These are phyloP conservation scores for Drosophila parabipectinata DNA, from an alignment of 1,140 invertebrate genomes.

Conservation along the genomic window DNA sequence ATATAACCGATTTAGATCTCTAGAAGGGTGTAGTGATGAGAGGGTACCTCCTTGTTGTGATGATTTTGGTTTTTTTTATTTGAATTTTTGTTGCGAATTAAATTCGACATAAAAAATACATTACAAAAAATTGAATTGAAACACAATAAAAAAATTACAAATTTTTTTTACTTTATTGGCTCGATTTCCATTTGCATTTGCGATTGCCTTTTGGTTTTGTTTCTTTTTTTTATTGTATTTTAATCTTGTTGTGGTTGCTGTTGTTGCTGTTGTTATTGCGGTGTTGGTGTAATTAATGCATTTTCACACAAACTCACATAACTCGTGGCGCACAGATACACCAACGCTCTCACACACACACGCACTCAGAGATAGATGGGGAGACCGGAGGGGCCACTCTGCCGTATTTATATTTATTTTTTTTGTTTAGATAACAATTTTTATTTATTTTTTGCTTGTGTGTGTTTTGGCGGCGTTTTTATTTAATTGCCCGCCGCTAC, in stretches of 20 bases:
- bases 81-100: slow-evolving; percentile 51
- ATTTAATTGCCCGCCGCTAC: slow-evolving; percentile 40
- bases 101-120: slow-evolving; percentile 61
- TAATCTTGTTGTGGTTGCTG: slow-evolving; percentile 25
- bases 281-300: slow-evolving; percentile 75
- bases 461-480: slow-evolving; percentile 78
- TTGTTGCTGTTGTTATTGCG: slow-evolving; percentile 22
- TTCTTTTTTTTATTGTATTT: slow-evolving; percentile 45
- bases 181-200: slow-evolving; percentile 50
- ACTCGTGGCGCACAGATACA: slow-evolving; percentile 46
- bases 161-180: slow-evolving; percentile 55
- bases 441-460: slow-evolving; percentile 47
- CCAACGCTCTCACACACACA: slow-evolving; percentile 25
- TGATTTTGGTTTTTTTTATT: slow-evolving; percentile 2
- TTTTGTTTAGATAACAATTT: slow-evolving; percentile 36
- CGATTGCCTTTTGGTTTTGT: slow-evolving; percentile 65
- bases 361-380: slow-evolving; percentile 2
- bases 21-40: not conserved
- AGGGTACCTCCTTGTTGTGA: not conserved
- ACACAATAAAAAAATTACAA: slow-evolving; percentile 74
- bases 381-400: slow-evolving; percentile 35
- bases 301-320: no score
- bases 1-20: slow-evolving; percentile 4
- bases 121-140: slow-evolving; percentile 60
- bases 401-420: slow-evolving; percentile 24